Evolutionary conservation across 2,113 vertebrate species (phyloP).

Genomic region (Barbus barbus): DNA sequence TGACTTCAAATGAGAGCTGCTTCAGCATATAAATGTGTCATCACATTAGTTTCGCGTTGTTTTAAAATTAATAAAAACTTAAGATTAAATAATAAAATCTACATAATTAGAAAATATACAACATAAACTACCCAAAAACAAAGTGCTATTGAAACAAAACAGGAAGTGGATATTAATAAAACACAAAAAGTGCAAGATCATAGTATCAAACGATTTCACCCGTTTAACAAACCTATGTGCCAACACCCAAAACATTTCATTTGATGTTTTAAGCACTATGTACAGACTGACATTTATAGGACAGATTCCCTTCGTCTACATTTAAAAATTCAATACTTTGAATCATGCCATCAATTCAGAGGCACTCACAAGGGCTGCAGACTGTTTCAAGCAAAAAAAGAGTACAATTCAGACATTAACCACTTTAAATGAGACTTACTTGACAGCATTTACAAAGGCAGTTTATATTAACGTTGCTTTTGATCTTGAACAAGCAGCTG

Average conservation of each 20-base stretch:
- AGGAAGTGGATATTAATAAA: background rate
- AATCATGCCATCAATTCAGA: constrained; percentile 2
- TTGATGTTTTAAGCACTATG: background rate
- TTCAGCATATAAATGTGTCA: background rate
- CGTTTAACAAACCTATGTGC: background rate
- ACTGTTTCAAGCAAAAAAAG: constrained; percentile 42
- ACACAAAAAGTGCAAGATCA: background rate
- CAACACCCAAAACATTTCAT: background rate
- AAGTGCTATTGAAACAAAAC: background rate
- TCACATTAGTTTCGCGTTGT: constrained; percentile 23
- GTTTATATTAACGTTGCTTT: background rate
- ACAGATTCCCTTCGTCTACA: constrained; percentile 11
- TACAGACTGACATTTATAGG: background rate
- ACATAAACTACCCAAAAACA: background rate
- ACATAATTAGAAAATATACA: constrained; percentile 43
- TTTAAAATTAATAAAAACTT: constrained; percentile 17
- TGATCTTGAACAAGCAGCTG: background rate
- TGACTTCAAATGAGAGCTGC: background rate
- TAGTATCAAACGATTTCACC: background rate
- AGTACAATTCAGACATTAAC: background rate
- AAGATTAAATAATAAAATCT: constrained; percentile 46
- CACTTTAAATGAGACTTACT: constrained; percentile 20
- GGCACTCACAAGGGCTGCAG: constrained; percentile 13
- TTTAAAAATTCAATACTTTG: constrained; percentile 28
- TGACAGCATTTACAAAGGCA: constrained; percentile 6